A percentile compares a stretch with the other conserved stretches of the same genome.
Evolutionary conservation across 2,797 vertebrate species (phyloP).

Genomic region (Protonibea diacanthus): DNA sequence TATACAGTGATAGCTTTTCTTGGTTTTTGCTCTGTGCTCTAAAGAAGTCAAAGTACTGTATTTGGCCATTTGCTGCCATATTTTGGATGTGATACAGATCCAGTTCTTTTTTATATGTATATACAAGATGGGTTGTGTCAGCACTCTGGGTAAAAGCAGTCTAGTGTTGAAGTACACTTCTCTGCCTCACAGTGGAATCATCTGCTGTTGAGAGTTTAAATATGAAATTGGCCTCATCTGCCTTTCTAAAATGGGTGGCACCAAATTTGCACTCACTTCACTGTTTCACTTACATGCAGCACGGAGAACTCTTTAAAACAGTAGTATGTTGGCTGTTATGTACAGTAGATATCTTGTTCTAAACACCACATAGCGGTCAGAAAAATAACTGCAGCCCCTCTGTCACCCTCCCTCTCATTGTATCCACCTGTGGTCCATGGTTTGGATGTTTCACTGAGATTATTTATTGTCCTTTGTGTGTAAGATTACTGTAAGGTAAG

Average conservation of each 20-base stretch:
- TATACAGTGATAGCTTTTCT: too few relatives aligned
- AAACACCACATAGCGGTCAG: neutral
- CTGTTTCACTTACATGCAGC: too few relatives aligned
- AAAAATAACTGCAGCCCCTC: neutral
- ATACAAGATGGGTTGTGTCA: neutral
- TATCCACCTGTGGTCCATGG: neutral
- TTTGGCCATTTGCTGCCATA: neutral
- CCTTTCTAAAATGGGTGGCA: neutral
- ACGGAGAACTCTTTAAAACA: neutral
- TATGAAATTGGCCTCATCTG: neutral
- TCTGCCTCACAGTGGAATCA: slow-evolving; percentile 9
- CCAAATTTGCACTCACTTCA: neutral
- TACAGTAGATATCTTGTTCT: neutral
- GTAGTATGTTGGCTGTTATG: neutral
- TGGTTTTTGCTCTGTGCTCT: too few relatives aligned
- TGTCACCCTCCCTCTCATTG: neutral
- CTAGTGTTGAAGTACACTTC: neutral
- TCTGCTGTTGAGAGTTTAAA: neutral
- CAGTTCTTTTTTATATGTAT: neutral
- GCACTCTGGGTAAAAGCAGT: neutral
- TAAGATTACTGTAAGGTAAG: neutral
- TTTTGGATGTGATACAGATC: neutral
- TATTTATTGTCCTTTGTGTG: neutral
- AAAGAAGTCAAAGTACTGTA: neutral
- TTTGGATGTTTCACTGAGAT: neutral